phyloP scores from a whole-genome alignment of 2,888 invertebrate genomes.

The Trisateles emortualis region DNA sequence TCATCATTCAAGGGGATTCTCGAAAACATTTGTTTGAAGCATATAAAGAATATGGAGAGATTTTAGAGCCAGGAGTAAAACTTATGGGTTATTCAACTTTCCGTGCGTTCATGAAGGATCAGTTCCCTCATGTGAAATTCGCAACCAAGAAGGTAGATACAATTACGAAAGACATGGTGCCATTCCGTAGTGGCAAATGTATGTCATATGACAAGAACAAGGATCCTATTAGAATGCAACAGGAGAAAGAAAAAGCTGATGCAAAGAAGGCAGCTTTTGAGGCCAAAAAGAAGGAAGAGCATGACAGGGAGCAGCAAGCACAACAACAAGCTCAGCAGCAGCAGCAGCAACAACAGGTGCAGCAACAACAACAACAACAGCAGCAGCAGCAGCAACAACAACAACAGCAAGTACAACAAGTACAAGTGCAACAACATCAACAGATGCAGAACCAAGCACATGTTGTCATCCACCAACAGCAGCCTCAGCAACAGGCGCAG shows the following conservation, averaged over 20 bases:
- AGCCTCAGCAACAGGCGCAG: conserved; percentile 68
- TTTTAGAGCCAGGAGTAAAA: conserved; percentile 90
- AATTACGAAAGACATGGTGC: conserved; percentile 79
- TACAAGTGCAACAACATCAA: conserved; percentile 78
- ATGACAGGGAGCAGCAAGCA: conserved; percentile 76
- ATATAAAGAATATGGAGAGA: conserved; percentile 91
- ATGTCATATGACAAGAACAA: conserved; percentile 85
- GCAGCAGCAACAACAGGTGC: conserved; percentile 65
- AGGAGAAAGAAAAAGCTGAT: conserved; percentile 82
- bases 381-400: conserved; percentile 76
- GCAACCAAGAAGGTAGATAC: conserved; percentile 86
- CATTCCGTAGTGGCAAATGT: conserved; percentile 85
- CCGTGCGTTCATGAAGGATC: conserved; percentile 93
- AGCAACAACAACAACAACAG: conserved; percentile 71
- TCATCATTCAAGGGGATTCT: conserved; percentile 84
- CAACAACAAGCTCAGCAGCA: conserved; percentile 72
- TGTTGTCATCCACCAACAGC: conserved; percentile 78
- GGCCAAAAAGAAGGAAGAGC: conserved; percentile 83
- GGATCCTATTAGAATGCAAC: conserved; percentile 81
- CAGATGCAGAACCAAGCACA: conserved; percentile 78
- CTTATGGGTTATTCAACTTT: conserved; percentile 94
- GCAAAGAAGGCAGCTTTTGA: conserved; percentile 84
- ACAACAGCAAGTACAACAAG: conserved; percentile 77
- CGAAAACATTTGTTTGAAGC: conserved; percentile 91
- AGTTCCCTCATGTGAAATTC: conserved; percentile 92